Evolutionary conservation across 2,888 invertebrate genomes (phyloP).

Genomic region (Anagyrus pseudococci): DNA sequence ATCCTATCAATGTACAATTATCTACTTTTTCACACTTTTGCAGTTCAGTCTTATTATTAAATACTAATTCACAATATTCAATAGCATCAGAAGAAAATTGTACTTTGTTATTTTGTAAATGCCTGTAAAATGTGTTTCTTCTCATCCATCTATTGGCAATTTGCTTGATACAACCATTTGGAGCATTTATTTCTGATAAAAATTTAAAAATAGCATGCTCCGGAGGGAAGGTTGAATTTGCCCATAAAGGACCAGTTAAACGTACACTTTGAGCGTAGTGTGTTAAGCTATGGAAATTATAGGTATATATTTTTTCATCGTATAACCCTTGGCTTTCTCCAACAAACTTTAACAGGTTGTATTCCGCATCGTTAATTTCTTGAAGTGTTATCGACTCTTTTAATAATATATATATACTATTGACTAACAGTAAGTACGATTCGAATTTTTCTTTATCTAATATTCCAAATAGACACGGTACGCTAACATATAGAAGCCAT

Average conservation of each 20-base stretch:
- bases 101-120: not conserved
- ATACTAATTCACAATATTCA: constrained; percentile 4
- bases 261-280: not conserved
- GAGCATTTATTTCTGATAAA: constrained; percentile 4
- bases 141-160: constrained; percentile 6
- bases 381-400: not conserved
- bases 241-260: constrained; percentile 3
- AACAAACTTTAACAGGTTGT: constrained; percentile 1
- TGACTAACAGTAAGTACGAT: not conserved
- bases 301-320: not conserved
- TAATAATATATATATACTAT: not conserved
- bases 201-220: constrained; percentile 11
- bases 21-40: not conserved
- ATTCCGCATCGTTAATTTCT: not conserved
- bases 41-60: not conserved
- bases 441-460: not conserved
- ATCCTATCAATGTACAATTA: not conserved
- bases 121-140: not conserved
- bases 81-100: not conserved
- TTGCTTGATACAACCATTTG: constrained; percentile 1
- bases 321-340: constrained; percentile 6
- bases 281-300: constrained; percentile 1
- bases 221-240: constrained; percentile 5
- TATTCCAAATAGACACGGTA: not conserved
- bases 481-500: not conserved